Evolutionary conservation across 1,140 invertebrate genomes (phyloP).

Genomic region (Brachionus plicatilis): DNA sequence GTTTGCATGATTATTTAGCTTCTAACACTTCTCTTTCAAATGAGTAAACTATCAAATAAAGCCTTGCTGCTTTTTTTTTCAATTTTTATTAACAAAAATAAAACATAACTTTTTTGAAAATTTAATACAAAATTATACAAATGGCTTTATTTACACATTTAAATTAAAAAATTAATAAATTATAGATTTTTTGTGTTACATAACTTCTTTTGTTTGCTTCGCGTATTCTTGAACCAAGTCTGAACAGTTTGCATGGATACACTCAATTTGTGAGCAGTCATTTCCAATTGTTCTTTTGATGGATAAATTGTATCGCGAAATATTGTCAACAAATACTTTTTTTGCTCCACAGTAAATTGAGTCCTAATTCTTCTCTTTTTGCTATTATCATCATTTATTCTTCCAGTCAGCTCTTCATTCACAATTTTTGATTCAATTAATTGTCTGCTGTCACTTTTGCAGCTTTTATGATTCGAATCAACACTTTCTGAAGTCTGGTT

Average conservation of each 20-base stretch:
- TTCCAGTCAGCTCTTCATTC: neutral
- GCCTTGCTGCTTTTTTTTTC: too few relatives aligned
- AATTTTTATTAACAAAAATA: too few relatives aligned
- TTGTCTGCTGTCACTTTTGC: neutral
- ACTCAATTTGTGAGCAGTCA: neutral
- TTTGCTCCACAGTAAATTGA: neutral
- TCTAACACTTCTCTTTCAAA: too few relatives aligned
- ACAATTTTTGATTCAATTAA: neutral
- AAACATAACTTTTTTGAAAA: too few relatives aligned
- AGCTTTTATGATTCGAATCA: neutral
- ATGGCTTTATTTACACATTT: too few relatives aligned
- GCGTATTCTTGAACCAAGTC: slow-evolving; percentile 26
- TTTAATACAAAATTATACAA: too few relatives aligned
- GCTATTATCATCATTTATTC: neutral
- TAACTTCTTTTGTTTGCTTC: slow-evolving; percentile 25
- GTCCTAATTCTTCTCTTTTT: slow-evolving; percentile 14
- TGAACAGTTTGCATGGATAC: slow-evolving; percentile 4
- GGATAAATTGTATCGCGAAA: slow-evolving; percentile 9
- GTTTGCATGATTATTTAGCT: too few relatives aligned
- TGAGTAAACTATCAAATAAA: too few relatives aligned
- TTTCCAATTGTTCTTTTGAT: slow-evolving; percentile 25
- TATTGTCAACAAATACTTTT: neutral
- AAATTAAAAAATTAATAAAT: too few relatives aligned
- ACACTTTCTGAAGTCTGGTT: too few relatives aligned
- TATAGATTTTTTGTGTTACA: neutral